Percentiles rank a stretch among this genome's conserved stretches.
Conservation (phyloP, 2,113 vertebrate species). For the Dascyllus trimaculatus region DNA sequence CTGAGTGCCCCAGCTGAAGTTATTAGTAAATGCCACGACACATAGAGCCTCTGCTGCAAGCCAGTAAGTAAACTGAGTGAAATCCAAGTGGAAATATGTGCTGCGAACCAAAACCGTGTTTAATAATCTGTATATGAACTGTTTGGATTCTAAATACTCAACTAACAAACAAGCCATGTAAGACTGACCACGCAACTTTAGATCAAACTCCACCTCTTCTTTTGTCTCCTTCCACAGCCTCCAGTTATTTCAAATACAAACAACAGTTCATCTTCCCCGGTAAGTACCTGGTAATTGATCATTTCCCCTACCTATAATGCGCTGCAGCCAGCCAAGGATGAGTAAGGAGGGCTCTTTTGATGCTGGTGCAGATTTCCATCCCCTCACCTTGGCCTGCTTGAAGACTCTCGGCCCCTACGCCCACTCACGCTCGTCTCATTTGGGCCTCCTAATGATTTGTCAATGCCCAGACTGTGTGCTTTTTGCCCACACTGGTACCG, state of each 20-base stretch:
- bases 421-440: conserved; percentile 61
- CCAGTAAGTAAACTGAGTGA: not conserved
- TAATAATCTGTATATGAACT: not conserved
- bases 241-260: conserved; percentile 99
- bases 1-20: too few relatives aligned
- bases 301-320: conserved; percentile 69
- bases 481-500: conserved; percentile 44
- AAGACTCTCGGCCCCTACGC: conserved; percentile 41
- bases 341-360: conserved; percentile 70
- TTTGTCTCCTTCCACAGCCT: conserved; percentile 85
- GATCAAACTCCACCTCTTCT: conserved; percentile 35
- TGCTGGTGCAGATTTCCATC: conserved; percentile 58
- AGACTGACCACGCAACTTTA: not conserved
- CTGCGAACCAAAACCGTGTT: not conserved
- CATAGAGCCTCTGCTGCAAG: too few relatives aligned
- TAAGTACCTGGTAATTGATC: conserved; percentile 77
- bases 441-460: conserved; percentile 65
- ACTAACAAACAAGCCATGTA: not conserved
- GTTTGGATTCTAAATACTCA: not conserved
- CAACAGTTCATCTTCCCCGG: conserved; percentile 99
- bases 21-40: too few relatives aligned
- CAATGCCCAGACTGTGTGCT: conserved; percentile 39
- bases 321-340: conserved; percentile 31
- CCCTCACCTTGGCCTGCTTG: conserved; percentile 49
- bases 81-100: not conserved